Evolutionary conservation across 2,113 vertebrate species (phyloP).

Genomic region (Syngnathus typhle): DNA sequence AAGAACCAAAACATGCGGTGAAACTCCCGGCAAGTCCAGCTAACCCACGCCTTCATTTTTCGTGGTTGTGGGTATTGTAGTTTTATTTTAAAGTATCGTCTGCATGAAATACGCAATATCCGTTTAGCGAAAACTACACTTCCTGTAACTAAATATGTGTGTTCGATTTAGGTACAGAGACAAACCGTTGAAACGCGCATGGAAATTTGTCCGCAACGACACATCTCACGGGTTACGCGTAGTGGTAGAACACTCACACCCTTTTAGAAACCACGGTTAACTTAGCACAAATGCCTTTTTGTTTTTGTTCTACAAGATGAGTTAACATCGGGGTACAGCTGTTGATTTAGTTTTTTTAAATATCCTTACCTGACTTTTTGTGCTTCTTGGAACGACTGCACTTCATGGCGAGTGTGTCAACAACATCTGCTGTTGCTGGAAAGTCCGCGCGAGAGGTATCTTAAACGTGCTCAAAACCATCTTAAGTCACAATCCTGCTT

Average conservation of each 20-base stretch:
- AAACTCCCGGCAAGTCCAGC: slow-evolving; percentile 54
- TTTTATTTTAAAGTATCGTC: neutral
- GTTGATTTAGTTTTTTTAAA: neutral
- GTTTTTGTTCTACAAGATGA: slow-evolving; percentile 15
- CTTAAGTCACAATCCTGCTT: neutral
- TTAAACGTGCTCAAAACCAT: neutral
- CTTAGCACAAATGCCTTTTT: slow-evolving; percentile 9
- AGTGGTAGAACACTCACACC: neutral
- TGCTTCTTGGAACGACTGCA: slow-evolving; percentile 5
- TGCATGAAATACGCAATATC: rapidly evolving
- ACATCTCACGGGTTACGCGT: neutral
- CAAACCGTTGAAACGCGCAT: rapidly evolving
- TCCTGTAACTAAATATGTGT: slow-evolving; percentile 13
- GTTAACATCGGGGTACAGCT: neutral
- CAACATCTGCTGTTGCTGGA: slow-evolving; percentile 30
- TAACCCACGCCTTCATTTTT: neutral
- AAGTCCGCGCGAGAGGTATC: slow-evolving; percentile 36
- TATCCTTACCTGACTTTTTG: neutral
- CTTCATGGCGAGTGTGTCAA: slow-evolving; percentile 54
- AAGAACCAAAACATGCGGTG: neutral
- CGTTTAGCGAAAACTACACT: slow-evolving; percentile 39
- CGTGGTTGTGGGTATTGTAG: slow-evolving; percentile 37
- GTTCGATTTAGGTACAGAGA: neutral
- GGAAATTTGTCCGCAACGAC: rapidly evolving
- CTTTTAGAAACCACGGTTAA: neutral